Conservation (phyloP, 2,888 invertebrate species). For the Chorisops tibialis region DNA sequence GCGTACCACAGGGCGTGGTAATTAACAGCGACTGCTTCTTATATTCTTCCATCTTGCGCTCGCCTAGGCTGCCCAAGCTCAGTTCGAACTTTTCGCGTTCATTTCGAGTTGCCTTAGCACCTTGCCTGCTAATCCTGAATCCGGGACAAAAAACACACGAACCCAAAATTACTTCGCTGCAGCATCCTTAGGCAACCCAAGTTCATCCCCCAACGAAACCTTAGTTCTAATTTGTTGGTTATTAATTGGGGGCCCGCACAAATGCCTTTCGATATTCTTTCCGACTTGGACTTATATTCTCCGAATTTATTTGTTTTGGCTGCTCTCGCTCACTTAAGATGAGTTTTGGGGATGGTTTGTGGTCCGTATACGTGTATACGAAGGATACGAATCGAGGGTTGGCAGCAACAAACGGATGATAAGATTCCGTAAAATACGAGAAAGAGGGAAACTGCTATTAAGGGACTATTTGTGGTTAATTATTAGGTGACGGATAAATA, state of each 20-base stretch:
- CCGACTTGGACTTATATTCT: not conserved
- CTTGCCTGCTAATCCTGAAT: not conserved
- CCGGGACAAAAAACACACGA: no score
- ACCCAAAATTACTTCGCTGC: no score
- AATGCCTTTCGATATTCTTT: slow-evolving; percentile 13
- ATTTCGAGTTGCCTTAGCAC: not conserved
- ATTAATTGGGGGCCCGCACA: slow-evolving; percentile 21
- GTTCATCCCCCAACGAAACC: no score
- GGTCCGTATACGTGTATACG: no score
- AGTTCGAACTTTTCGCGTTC: not conserved
- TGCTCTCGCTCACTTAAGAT: slow-evolving; percentile 2
- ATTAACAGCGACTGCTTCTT: slow-evolving; percentile 10
- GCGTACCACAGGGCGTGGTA: slow-evolving; percentile 16
- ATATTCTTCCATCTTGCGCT: not conserved
- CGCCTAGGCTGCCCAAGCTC: not conserved
- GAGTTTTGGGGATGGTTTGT: not conserved
- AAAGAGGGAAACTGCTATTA: not conserved
- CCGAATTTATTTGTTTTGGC: slow-evolving; percentile 1
- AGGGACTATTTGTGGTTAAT: slow-evolving; percentile 22
- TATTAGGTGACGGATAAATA: slow-evolving; percentile 13
- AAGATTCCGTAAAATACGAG: not conserved
- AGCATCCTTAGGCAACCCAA: no score
- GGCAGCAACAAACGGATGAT: not conserved
- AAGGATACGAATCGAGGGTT: not conserved
- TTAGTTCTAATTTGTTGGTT: slow-evolving; percentile 23